Evolutionary conservation across 2,888 invertebrate genomes (phyloP), one percentile per base, ranked within the genome.

Genomic region (Pristionchus maxplancki): DNA sequence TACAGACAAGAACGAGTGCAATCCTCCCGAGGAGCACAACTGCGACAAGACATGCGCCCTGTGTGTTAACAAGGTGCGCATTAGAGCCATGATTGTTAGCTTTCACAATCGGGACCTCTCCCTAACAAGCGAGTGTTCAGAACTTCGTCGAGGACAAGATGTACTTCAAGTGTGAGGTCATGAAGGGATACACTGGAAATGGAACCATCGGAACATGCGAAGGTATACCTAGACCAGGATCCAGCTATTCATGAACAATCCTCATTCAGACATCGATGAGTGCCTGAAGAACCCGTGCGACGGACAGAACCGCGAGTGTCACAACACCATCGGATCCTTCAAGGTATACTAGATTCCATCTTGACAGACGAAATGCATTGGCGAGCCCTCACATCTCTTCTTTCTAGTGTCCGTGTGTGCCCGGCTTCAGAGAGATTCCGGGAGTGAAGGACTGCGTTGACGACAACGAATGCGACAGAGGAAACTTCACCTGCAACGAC

Each of bases 1-100:
- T 83, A 48, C 64, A 88, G 88, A 88, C 37, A 83, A 62, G 24
- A 67, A 88, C 83, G 88, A 88, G 44, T 88, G 88, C 34, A 20
- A 24, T 13, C 28, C 37, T 28, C 74, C 48, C 31, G 58, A 44
- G 28, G 15, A 8, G 34, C 34, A 88, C 50, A 82, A 88, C 37
- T 88, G 88, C 58, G 88, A 88, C 37, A 20, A 15, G 24, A 31
- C 17, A 0, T 78, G 88, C 11, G 82, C 82, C 50, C 44, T 82
- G 17, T 88, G 88, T 67, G 37, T 64, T 48, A 82, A 88, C 83
- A 82, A 62, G 50, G 82, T 88, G 20, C 11, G 58, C n/a, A n/a
- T n/a, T n/a, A n/a, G n/a, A n/a, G n/a, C n/a, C n/a, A n/a, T n/a
- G n/a, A n/a, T n/a, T n/a, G n/a, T n/a, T n/a, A n/a, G n/a, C n/a